phyloP scores from a whole-genome alignment of 2,888 invertebrate genomes.

The Xylota segnis region DNA sequence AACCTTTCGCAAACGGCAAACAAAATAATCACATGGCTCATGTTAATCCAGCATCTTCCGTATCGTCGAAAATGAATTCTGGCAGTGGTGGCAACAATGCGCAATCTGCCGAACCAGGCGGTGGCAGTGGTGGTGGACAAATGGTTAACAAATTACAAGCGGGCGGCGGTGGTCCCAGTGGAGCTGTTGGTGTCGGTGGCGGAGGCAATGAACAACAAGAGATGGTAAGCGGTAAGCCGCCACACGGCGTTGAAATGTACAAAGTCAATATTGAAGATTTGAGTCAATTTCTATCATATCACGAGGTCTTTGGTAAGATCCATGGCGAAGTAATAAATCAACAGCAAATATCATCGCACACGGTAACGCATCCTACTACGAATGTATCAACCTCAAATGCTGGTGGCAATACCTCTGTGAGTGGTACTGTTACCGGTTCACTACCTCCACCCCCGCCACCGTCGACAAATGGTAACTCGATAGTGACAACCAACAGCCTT shows the following conservation, averaged over 20 bases:
- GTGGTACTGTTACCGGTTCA: constrained; percentile 70
- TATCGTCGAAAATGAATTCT: constrained; percentile 76
- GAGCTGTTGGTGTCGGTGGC: constrained; percentile 80
- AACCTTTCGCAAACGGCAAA: constrained; percentile 79
- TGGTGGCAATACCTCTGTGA: constrained; percentile 72
- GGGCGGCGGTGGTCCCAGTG: constrained; percentile 78
- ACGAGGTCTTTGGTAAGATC: constrained; percentile 92
- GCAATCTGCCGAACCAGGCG: constrained; percentile 63
- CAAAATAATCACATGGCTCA: constrained; percentile 76
- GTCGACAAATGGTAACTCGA: constrained; percentile 67
- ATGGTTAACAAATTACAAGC: constrained; percentile 62
- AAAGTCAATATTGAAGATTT: constrained; percentile 93
- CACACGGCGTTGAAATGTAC: constrained; percentile 89
- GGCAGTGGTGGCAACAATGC: constrained; percentile 76
- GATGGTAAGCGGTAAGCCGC: constrained; percentile 84
- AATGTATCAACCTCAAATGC: constrained; percentile 82
- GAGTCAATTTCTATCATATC: constrained; percentile 93
- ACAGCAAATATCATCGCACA: constrained; percentile 85
- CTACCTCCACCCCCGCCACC: constrained; percentile 71
- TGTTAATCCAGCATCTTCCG: constrained; percentile 69
- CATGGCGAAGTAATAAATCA: constrained; percentile 84
- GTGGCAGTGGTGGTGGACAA: constrained; percentile 47
- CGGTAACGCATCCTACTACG: constrained; percentile 81
- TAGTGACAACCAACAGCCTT: constrained; percentile 77
- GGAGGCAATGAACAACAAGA: constrained; percentile 78